Evolutionary conservation across 2,113 vertebrate species (phyloP).

Genomic region (Phodopus roborovskii): DNA sequence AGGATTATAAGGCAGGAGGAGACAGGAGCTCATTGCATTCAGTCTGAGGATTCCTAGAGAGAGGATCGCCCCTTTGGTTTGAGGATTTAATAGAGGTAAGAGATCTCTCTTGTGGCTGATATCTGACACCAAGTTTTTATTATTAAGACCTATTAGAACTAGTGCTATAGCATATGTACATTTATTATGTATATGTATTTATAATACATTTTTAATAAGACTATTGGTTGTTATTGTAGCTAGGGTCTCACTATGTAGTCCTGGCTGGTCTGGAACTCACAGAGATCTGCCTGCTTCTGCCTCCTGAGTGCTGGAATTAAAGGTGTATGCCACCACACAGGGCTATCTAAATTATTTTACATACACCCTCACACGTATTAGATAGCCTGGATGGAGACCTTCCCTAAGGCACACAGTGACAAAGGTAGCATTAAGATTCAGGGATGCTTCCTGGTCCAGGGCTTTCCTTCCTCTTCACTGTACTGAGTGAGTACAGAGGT

Average conservation of each 20-base stretch:
- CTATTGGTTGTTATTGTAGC: not conserved
- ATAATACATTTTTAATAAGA: not conserved
- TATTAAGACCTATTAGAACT: no score
- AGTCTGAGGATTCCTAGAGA: no score
- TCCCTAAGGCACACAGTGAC: not conserved
- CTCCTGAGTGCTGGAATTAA: not conserved
- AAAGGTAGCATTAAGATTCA: constrained; percentile 16
- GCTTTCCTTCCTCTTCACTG: not conserved
- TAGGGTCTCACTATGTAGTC: not conserved
- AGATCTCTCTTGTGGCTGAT: no score
- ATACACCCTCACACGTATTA: not conserved
- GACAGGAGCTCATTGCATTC: no score
- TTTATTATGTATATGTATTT: not conserved
- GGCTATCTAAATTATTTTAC: not conserved
- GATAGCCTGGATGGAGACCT: not conserved
- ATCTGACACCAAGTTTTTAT: no score
- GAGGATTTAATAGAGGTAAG: no score
- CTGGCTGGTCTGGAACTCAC: not conserved
- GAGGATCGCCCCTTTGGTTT: no score
- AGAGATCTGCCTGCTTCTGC: not conserved
- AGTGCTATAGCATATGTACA: not conserved
- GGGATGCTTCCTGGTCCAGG: not conserved
- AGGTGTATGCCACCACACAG: not conserved
- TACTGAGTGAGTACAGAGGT: not conserved
- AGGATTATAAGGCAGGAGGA: no score